Evolutionary conservation across 2,888 invertebrate genomes (phyloP).

Genomic region (Alloplasta piceator): DNA sequence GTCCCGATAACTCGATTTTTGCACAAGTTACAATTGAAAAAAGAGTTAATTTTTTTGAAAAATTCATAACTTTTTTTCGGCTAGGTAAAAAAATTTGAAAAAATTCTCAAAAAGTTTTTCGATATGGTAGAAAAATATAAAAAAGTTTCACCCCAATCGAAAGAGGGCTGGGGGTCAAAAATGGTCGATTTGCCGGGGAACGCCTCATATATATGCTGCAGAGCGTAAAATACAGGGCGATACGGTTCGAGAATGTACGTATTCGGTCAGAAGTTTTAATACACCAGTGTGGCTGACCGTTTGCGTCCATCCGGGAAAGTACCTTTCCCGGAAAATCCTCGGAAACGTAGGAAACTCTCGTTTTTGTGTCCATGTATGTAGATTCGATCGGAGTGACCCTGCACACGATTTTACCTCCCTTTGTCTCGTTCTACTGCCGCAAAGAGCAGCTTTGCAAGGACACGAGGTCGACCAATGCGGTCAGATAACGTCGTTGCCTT

Average conservation of each 20-base stretch:
- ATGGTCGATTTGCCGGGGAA: no score
- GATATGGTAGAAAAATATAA: no score
- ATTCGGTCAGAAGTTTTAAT: slow-evolving; percentile 72
- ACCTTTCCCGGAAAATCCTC: slow-evolving; percentile 31
- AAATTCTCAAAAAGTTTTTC: no score
- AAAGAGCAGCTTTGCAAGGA: slow-evolving; percentile 49
- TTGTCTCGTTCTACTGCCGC: slow-evolving; percentile 39
- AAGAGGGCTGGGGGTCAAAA: no score
- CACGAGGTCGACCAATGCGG: slow-evolving; percentile 40
- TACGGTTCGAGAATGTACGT: slow-evolving; percentile 1
- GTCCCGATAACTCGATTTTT: no score
- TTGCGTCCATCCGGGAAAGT: no score
- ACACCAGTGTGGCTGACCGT: slow-evolving; percentile 67
- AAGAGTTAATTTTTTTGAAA: no score
- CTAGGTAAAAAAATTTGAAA: no score
- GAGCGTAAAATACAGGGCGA: slow-evolving; percentile 32
- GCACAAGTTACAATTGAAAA: no score
- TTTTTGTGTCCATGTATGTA: slow-evolving; percentile 18
- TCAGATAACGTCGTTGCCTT: slow-evolving; percentile 46
- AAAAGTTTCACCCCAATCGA: no score
- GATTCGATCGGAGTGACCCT: slow-evolving; percentile 2
- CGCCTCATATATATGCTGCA: slow-evolving; percentile 31
- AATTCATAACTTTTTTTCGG: no score
- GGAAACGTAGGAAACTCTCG: slow-evolving; percentile 18
- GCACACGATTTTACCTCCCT: slow-evolving; percentile 37